These are phyloP conservation scores for Heliconius ismenius DNA, from an alignment of 2,888 invertebrate species.

Conservation along the genomic window DNA sequence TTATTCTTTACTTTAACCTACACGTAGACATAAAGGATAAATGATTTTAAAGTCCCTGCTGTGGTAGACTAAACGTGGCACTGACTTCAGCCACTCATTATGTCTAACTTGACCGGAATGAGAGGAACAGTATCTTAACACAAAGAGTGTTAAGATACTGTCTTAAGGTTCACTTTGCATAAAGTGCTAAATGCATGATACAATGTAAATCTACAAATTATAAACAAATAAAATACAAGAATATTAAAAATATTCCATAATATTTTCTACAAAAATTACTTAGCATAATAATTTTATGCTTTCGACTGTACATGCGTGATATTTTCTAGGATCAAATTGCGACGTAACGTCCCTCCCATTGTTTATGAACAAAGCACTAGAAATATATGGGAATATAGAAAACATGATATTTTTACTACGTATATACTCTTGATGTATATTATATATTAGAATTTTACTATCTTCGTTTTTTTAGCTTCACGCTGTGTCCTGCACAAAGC, in stretches of 20 bases:
- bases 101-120: background rate
- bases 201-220: background rate
- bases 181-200: background rate
- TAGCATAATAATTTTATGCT: constrained; percentile 9
- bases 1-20: background rate
- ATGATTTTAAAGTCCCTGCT: background rate
- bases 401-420: constrained; percentile 21
- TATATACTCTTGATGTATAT: background rate
- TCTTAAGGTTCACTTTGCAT: background rate
- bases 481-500: background rate
- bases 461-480: background rate
- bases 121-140: background rate
- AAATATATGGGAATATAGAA: constrained; percentile 29
- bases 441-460: too few species aligned
- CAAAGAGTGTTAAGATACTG: too few species aligned
- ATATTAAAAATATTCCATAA: background rate
- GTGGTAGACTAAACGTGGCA: too few species aligned
- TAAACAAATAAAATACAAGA: background rate
- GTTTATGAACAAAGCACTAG: constrained; percentile 37
- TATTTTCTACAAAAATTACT: background rate
- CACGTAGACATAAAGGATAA: background rate
- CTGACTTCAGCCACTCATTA: too few species aligned
- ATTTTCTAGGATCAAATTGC: constrained; percentile 41
- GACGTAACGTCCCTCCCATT: constrained; percentile 35
- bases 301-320: constrained; percentile 33